Conservation (phyloP, 1,140 invertebrate species). For the Drosophila paulistorum region DNA sequence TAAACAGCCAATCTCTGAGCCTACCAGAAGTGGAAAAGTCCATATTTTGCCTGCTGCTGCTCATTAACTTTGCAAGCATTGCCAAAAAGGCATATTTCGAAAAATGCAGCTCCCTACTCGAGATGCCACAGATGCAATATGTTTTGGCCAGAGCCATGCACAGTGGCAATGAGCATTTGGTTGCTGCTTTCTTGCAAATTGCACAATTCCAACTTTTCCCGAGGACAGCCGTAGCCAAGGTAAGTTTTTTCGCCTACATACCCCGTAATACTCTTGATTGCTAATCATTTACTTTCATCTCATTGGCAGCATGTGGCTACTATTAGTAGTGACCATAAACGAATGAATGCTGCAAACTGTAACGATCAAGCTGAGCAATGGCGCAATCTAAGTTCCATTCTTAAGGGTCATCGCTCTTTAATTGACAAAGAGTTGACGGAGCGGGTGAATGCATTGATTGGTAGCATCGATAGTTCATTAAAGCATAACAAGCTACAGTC, state of each 20-base stretch:
- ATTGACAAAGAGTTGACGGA: constrained; percentile 71
- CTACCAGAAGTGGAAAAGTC: constrained; percentile 67
- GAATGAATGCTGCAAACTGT: neutral
- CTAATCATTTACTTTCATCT: neutral
- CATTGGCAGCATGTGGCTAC: constrained; percentile 54
- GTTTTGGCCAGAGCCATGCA: constrained; percentile 68
- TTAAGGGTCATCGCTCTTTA: constrained; percentile 70
- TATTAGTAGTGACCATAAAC: constrained; percentile 23
- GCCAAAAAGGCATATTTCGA: constrained; percentile 79
- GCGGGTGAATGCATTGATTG: constrained; percentile 64
- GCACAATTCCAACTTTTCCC: constrained; percentile 78
- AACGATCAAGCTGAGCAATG: constrained; percentile 58
- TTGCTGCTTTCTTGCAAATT: constrained; percentile 67
- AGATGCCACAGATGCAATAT: constrained; percentile 69
- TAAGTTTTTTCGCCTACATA: constrained; percentile 25
- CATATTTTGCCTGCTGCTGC: constrained; percentile 69
- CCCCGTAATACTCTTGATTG: neutral
- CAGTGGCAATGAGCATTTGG: constrained; percentile 57
- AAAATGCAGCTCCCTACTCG: constrained; percentile 68
- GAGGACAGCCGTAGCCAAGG: constrained; percentile 67
- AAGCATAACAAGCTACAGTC: constrained; percentile 68
- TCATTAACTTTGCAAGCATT: constrained; percentile 74
- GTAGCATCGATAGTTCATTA: constrained; percentile 60
- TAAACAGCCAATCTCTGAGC: constrained; percentile 47
- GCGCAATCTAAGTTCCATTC: constrained; percentile 72